Conservation (phyloP, 1,140 invertebrate species). For the Proales similis region DNA sequence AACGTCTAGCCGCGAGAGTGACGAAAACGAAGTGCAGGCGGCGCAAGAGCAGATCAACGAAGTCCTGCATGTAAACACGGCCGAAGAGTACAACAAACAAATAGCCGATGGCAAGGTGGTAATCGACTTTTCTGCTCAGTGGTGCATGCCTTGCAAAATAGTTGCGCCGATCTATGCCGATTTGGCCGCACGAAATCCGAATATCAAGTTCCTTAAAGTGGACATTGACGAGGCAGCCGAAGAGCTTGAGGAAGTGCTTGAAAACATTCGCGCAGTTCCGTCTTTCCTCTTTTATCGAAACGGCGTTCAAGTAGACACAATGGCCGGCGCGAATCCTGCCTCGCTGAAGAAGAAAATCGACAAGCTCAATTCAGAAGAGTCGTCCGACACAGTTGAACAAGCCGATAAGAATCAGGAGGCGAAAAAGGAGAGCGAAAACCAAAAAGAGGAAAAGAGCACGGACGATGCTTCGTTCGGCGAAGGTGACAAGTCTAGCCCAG, state of each 20-base stretch:
- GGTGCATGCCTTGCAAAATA: slow-evolving; percentile 5
- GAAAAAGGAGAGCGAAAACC: too few relatives aligned
- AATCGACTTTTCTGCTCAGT: slow-evolving; percentile 6
- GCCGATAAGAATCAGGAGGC: too few relatives aligned
- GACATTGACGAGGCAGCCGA: slow-evolving; percentile 22
- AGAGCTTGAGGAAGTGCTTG: background rate
- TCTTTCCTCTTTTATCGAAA: slow-evolving; percentile 4
- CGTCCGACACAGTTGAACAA: too few relatives aligned
- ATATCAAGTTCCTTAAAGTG: slow-evolving; percentile 26
- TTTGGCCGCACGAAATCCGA: slow-evolving; percentile 8
- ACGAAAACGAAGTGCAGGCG: background rate
- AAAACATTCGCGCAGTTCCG: slow-evolving; percentile 5
- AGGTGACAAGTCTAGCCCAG: too few relatives aligned
- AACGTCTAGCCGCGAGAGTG: background rate
- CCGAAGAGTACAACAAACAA: background rate
- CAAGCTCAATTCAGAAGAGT: background rate
- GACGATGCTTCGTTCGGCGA: too few relatives aligned
- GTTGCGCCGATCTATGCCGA: background rate
- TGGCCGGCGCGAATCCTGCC: background rate
- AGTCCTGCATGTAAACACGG: background rate
- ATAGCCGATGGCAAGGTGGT: background rate
- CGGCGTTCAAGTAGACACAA: background rate
- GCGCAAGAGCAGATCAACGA: background rate
- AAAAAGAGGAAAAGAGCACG: too few relatives aligned
- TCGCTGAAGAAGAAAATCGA: background rate